Conservation (phyloP, 2,888 invertebrate species). For the Blomia tropicalis region DNA sequence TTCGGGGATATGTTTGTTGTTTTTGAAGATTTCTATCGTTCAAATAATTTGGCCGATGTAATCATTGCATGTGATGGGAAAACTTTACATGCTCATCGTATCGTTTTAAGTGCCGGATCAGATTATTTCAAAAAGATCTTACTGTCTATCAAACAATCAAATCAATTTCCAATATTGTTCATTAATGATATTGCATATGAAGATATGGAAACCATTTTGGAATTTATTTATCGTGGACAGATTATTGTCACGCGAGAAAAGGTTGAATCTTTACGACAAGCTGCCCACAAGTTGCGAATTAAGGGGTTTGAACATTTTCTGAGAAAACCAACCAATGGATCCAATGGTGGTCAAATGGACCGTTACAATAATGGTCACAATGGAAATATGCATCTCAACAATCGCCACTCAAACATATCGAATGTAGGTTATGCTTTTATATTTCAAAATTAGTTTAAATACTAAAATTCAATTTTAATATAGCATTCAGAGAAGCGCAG, state of each 20-base stretch:
- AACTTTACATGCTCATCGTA: slow-evolving; percentile 7
- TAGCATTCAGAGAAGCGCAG: too few relatives aligned
- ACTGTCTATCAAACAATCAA: background rate
- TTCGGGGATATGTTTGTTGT: slow-evolving; percentile 6
- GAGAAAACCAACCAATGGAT: background rate
- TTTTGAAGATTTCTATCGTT: slow-evolving; percentile 14
- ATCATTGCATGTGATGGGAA: background rate
- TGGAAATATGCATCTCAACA: background rate
- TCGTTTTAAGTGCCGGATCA: slow-evolving; percentile 6
- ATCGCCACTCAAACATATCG: background rate
- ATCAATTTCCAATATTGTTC: slow-evolving; percentile 4
- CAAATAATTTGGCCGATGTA: background rate
- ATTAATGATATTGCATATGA: slow-evolving; percentile 9
- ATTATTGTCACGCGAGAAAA: slow-evolving; percentile 7
- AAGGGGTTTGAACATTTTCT: slow-evolving; percentile 12
- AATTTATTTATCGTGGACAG: slow-evolving; percentile 14
- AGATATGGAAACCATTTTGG: slow-evolving; percentile 9
- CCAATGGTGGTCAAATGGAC: background rate
- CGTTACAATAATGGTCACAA: background rate
- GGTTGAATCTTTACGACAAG: slow-evolving; percentile 7
- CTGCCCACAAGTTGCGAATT: background rate
- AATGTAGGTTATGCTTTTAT: too few relatives aligned
- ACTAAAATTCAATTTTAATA: too few relatives aligned
- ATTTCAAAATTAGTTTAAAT: too few relatives aligned
- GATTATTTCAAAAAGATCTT: background rate